A percentile compares a stretch with the other conserved stretches of the same genome.
Evolutionary conservation across 1,140 invertebrate genomes (phyloP).

Genomic region (Drosophila orosa): DNA sequence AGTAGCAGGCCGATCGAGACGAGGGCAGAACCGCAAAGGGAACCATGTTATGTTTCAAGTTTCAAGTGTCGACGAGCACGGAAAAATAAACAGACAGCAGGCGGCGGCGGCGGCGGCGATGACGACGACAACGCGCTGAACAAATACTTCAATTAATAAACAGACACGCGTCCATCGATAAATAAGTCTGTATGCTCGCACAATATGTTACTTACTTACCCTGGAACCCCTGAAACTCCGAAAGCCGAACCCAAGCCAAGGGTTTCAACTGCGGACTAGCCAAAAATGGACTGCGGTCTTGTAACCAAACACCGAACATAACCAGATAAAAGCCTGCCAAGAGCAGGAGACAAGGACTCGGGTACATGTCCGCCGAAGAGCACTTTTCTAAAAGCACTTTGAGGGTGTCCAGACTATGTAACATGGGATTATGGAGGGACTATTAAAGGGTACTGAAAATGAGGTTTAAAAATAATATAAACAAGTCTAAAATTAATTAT

Average conservation of each 20-base stretch:
- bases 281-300: conserved; percentile 38
- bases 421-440: conserved; percentile 23
- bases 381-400: conserved; percentile 23
- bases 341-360: conserved; percentile 46
- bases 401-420: conserved; percentile 21
- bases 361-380: conserved; percentile 26
- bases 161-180: conserved; percentile 81
- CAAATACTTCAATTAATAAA: conserved; percentile 83
- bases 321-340: conserved; percentile 54
- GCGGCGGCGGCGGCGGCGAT: conserved; percentile 38
- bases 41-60: conserved; percentile 69
- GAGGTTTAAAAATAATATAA: neutral
- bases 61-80: conserved; percentile 78
- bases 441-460: neutral
- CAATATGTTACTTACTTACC: conserved; percentile 41
- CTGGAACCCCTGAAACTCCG: neutral
- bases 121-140: conserved; percentile 53
- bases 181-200: conserved; percentile 60
- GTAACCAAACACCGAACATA: conserved; percentile 49
- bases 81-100: conserved; percentile 72
- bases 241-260: conserved; percentile 6
- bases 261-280: conserved; percentile 35
- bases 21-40: conserved; percentile 29
- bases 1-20: conserved; percentile 45
- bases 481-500: neutral